phyloP scores from a whole-genome alignment of 2,888 invertebrate genomes.

The Archaeoteleia sp. region DNA sequence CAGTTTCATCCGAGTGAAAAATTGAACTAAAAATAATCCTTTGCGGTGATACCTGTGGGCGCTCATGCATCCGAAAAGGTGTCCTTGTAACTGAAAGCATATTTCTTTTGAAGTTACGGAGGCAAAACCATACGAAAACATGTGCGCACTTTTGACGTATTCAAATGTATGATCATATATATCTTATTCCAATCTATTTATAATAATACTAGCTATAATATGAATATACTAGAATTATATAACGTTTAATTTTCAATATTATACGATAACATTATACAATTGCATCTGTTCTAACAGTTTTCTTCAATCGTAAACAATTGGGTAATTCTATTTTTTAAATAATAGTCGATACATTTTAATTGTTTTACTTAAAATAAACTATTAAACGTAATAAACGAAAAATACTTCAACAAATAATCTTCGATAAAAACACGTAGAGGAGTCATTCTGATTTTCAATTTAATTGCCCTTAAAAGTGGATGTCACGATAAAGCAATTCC shows the following conservation, averaged over 20 bases:
- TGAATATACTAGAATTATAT: no score
- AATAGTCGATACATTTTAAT: no score
- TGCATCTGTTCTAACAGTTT: no score
- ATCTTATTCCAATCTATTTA: no score
- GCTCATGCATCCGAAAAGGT: constrained; percentile 54
- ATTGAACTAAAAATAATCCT: constrained; percentile 73
- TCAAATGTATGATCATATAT: constrained; percentile 3
- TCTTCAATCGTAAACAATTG: no score
- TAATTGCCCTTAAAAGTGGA: constrained; percentile 60
- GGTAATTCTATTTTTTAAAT: no score
- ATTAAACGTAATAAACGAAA: no score
- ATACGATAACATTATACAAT: no score
- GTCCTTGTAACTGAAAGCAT: constrained; percentile 54
- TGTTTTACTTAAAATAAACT: no score
- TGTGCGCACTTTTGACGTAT: background rate
- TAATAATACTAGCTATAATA: no score
- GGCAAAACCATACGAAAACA: constrained; percentile 16
- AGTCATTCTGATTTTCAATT: constrained; percentile 40
- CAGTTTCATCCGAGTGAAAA: constrained; percentile 69
- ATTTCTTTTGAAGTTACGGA: constrained; percentile 47
- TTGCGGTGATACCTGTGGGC: constrained; percentile 63
- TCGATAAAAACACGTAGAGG: background rate
- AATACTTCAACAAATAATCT: no score
- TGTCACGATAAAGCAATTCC: constrained; percentile 57
- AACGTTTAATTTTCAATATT: no score